A percentile compares a stretch with the other conserved stretches of the same genome.
These are phyloP conservation scores for Anneissia japonica DNA, from an alignment of 35 echinoderm and acorn worm species.

Conservation along the genomic window DNA sequence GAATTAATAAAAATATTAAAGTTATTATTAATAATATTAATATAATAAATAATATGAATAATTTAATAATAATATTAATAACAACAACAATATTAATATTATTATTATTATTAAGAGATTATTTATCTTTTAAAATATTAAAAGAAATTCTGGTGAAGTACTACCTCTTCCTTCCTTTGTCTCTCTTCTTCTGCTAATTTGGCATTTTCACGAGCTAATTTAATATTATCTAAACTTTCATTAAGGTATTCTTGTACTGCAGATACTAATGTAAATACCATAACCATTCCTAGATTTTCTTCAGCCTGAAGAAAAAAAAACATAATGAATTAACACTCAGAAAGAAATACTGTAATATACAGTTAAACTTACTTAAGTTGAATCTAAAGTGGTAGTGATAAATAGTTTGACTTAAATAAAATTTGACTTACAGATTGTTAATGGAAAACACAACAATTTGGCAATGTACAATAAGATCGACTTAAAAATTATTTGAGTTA, in stretches of 20 bases:
- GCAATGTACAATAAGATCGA: not conserved
- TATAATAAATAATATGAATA: too few species aligned
- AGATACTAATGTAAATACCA: constrained; percentile 95
- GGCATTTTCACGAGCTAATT: constrained; percentile 37
- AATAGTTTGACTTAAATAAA: too few species aligned
- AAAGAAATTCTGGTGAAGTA: too few species aligned
- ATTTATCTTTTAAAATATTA: too few species aligned
- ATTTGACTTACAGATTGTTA: not conserved
- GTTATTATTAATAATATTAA: too few species aligned
- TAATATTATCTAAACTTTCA: constrained; percentile 76
- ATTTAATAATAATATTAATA: too few species aligned
- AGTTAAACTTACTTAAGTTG: not conserved
- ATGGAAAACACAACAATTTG: not conserved
- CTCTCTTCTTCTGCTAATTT: constrained; percentile 57
- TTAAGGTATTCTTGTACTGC: constrained; percentile 82
- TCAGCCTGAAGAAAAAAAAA: constrained; percentile 58
- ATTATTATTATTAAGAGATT: too few species aligned
- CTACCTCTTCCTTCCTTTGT: constrained; percentile 70
- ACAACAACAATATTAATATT: too few species aligned
- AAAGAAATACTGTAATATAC: not conserved
- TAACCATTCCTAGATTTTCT: constrained; percentile 96
- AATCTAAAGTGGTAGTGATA: not conserved
- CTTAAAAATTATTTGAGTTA: not conserved
- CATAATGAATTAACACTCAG: not conserved
- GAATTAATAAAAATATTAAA: too few species aligned